Evolutionary conservation across 2,888 invertebrate species (phyloP).

Genomic region (Herminia tarsipennalis): DNA sequence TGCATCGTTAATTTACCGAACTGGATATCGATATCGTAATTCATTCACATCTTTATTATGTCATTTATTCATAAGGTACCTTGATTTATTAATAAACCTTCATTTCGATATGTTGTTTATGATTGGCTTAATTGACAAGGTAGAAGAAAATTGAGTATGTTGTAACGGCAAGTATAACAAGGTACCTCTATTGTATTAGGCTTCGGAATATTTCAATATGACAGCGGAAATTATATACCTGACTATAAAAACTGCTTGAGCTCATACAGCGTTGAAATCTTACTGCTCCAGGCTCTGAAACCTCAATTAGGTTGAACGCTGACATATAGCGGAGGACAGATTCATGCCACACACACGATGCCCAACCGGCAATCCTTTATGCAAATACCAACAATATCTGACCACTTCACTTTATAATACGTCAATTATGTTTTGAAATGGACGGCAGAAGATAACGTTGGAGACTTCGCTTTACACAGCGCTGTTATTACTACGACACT

Average conservation of each 20-base stretch:
- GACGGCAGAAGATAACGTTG: constrained; percentile 37
- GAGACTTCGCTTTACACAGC: constrained; percentile 18
- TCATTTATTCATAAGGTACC: constrained; percentile 56
- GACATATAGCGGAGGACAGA: constrained; percentile 51
- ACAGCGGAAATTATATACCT: constrained; percentile 35
- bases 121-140: constrained; percentile 27
- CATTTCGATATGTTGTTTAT: constrained; percentile 22
- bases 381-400: constrained; percentile 70
- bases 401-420: constrained; percentile 57
- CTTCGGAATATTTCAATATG: neutral
- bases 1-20: constrained; percentile 75
- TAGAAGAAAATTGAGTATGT: no score
- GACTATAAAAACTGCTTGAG: constrained; percentile 33
- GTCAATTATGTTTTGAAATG: constrained; percentile 55
- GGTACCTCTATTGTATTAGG: constrained; percentile 11
- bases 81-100: constrained; percentile 35
- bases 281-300: constrained; percentile 57
- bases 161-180: no score
- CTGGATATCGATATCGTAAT: constrained; percentile 74
- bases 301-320: constrained; percentile 63
- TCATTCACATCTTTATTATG: constrained; percentile 72
- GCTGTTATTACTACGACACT: constrained; percentile 35
- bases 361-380: constrained; percentile 69
- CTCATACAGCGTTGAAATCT: constrained; percentile 47
- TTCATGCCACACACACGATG: constrained; percentile 65